A percentile compares a stretch with the other conserved stretches of the same genome.
Evolutionary conservation across 2,113 vertebrate genomes (phyloP).

Genomic region (Platysteira castanea): DNA sequence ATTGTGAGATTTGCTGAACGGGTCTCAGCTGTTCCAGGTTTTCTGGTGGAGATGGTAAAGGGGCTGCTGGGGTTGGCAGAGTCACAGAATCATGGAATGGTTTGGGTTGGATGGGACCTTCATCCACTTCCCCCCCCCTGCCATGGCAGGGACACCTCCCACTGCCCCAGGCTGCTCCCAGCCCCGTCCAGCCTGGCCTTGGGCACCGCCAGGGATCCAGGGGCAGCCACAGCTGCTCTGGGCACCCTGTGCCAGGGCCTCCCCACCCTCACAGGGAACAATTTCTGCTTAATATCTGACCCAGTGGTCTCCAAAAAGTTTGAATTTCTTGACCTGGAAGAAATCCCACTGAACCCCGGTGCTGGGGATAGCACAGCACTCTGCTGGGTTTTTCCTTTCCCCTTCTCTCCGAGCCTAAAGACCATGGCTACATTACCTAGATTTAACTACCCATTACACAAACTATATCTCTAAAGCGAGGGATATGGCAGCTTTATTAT

Average conservation of each 20-base stretch:
- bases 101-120: not conserved
- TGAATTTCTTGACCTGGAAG: not conserved
- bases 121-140: not conserved
- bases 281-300: not conserved
- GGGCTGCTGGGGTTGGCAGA: fast-evolving
- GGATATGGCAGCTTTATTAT: slow-evolving; percentile 75
- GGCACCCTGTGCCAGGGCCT: not conserved
- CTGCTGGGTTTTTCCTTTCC: not conserved
- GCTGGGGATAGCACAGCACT: not conserved
- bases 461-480: slow-evolving; percentile 50
- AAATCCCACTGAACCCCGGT: not conserved
- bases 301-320: not conserved
- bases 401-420: not conserved
- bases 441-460: slow-evolving; percentile 56
- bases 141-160: not conserved
- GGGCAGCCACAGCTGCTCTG: not conserved
- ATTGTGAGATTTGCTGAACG: fast-evolving
- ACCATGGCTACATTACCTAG: slow-evolving; percentile 10
- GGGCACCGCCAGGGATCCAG: not conserved
- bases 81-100: not conserved
- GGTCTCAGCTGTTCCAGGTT: not conserved
- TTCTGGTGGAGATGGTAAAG: not conserved
- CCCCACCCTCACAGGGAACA: fast-evolving
- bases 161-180: not conserved
- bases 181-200: not conserved